Conservation (phyloP, 2,888 invertebrate species). For the Ferrisia virgata region DNA sequence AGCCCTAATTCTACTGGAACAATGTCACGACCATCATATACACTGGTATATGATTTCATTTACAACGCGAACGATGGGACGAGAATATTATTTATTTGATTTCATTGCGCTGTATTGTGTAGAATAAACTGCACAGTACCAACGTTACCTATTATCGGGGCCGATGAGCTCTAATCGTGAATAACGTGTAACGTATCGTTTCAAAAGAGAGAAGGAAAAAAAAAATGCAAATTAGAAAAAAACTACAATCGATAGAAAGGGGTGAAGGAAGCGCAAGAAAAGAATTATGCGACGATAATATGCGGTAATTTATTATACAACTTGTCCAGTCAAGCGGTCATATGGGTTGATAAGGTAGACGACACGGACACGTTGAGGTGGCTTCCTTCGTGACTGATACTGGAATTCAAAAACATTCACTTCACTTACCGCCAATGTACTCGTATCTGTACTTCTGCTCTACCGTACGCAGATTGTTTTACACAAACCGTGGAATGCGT, state of each 20-base stretch:
- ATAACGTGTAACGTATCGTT: background rate
- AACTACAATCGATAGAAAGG: background rate
- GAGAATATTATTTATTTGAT: background rate
- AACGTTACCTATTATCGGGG: background rate
- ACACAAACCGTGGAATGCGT: background rate
- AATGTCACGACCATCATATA: slow-evolving; percentile 2
- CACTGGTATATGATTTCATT: too few species aligned
- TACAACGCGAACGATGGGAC: background rate
- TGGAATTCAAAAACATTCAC: background rate
- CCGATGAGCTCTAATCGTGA: background rate
- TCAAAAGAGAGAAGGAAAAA: background rate
- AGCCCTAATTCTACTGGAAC: background rate
- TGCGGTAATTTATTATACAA: background rate
- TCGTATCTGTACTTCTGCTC: too few species aligned
- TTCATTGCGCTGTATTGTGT: background rate
- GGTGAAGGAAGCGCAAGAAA: background rate
- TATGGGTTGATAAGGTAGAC: background rate
- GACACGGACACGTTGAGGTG: background rate
- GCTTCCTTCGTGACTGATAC: background rate
- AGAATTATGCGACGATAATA: background rate
- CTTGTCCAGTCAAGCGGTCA: background rate
- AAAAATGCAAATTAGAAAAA: background rate
- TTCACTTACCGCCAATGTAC: background rate
- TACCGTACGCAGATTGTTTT: background rate
- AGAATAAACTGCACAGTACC: background rate